Evolutionary conservation across 1,140 invertebrate species (phyloP), one percentile per base, ranked within the genome.

Genomic region (Papilio helenus): DNA sequence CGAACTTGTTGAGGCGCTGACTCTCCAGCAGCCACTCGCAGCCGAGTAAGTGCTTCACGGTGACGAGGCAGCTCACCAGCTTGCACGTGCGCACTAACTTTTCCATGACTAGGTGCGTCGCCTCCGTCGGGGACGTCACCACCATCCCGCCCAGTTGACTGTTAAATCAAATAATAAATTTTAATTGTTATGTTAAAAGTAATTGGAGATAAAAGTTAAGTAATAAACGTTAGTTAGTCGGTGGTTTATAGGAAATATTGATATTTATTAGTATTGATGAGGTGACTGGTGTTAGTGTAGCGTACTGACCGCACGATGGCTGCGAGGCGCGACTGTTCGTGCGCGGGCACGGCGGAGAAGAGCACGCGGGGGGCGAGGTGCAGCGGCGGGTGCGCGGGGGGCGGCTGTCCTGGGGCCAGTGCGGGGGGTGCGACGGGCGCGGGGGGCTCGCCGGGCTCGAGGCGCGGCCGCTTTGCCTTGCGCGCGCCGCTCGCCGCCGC

Each of bases 61-160:
- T 97, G 72, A 95, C 93, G 42, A 99, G 95, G 86, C 97, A 97
- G 86, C 96, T 97, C 18, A 99, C 95, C 29, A 99, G 95, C 92
- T 99, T 99, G 81, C 97, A 96, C 0, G 98, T 99, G 76, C 98
- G 95, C 51, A 96, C 96, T 26, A 98, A 95, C 73, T 96, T 94
- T 51, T 96, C 95, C 96, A 99, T 97, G 1, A 99, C 96, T 18
- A 99, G 95, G 94, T 99, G 98, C 1, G 98, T 99, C 14, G 98
- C 98, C 82, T 98, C 97, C 5, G 94, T 86, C 58, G 96, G 96
- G 80, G 95, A 95, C 55, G 96, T 96, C 18, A 97, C 97, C 34
- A 99, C 93, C 14, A 96, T 95, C 7, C 98, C 98, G 49, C 98
- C 98, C 23, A 99, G 95, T 93, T 97, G 96, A 80, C 97, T 98